Percentiles rank a stretch among this genome's conserved stretches.
Conservation (phyloP, 2,113 vertebrate genomes). For the Trogon surrucura region DNA sequence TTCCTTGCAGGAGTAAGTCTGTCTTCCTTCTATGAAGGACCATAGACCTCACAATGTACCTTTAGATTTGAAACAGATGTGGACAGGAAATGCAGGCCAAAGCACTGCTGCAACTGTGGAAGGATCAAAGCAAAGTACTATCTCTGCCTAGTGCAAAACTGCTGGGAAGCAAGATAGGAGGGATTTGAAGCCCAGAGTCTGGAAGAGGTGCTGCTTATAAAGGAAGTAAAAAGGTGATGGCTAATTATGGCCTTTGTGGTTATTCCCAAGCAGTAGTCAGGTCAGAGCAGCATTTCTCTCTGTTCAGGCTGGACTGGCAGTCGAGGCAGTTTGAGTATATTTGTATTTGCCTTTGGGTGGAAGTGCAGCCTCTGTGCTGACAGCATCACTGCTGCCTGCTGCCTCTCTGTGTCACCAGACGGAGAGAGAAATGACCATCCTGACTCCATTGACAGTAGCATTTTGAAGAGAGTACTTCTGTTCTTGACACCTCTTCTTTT, state of each 20-base stretch:
- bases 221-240: background rate
- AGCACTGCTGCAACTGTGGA: background rate
- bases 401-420: background rate
- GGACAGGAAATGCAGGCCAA: background rate
- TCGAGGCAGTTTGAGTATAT: background rate
- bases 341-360: background rate
- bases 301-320: background rate
- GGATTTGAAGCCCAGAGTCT: background rate
- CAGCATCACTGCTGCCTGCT: background rate
- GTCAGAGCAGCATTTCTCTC: background rate
- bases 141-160: background rate
- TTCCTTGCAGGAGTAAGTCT: background rate
- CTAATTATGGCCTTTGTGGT: background rate
- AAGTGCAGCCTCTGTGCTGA: background rate
- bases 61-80: background rate
- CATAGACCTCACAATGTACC: background rate
- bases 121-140: accelerated
- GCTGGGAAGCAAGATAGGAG: background rate
- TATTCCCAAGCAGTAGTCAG: background rate
- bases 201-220: background rate
- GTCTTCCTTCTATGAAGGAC: background rate
- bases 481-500: background rate
- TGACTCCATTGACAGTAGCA: background rate
- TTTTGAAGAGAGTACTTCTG: background rate
- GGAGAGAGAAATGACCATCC: background rate